A percentile compares a stretch with the other conserved stretches of the same genome.
Evolutionary conservation across 64 coral and sea anemone genomes (phyloP).

Genomic region (Dendronephthya gigantea): DNA sequence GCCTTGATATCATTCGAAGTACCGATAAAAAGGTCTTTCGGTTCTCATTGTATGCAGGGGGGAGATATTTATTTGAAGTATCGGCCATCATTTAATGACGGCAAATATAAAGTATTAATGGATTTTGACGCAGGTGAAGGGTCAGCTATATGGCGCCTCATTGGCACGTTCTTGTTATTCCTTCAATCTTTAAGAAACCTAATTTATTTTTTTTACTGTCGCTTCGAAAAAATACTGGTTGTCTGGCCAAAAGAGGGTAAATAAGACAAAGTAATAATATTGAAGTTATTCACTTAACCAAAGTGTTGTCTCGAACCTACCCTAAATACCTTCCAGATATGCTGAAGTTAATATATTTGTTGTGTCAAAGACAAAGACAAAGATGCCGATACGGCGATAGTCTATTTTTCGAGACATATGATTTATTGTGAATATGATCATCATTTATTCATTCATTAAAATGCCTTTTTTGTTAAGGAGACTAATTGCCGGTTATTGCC

Average conservation of each 20-base stretch:
- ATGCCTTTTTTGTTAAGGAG: conserved; percentile 10
- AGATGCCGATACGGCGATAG: conserved; percentile 1
- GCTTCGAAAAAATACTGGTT: neutral
- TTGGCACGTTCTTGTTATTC: neutral
- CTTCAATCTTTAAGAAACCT: neutral
- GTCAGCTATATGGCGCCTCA: conserved; percentile 7
- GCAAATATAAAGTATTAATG: conserved; percentile 17
- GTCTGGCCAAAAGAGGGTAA: neutral
- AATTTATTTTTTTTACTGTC: neutral
- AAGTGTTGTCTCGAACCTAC: neutral
- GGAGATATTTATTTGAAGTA: conserved; percentile 14
- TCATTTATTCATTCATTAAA: conserved; percentile 20
- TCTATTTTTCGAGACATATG: neutral
- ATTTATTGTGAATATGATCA: conserved; percentile 15
- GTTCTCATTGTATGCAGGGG: neutral
- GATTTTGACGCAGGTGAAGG: conserved; percentile 16
- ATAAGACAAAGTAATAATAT: neutral
- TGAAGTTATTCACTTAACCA: neutral
- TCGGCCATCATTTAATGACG: conserved; percentile 10
- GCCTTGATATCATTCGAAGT: neutral
- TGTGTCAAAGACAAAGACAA: conserved; percentile 8
- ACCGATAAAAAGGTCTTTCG: neutral
- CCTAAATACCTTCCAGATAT: neutral
- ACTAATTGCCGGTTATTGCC: neutral
- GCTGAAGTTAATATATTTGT: conserved; percentile 8